A percentile compares a stretch with the other conserved stretches of the same genome.
These are phyloP conservation scores for Polyommatus iphigenia DNA, from an alignment of 2,888 invertebrate species.

Conservation along the genomic window DNA sequence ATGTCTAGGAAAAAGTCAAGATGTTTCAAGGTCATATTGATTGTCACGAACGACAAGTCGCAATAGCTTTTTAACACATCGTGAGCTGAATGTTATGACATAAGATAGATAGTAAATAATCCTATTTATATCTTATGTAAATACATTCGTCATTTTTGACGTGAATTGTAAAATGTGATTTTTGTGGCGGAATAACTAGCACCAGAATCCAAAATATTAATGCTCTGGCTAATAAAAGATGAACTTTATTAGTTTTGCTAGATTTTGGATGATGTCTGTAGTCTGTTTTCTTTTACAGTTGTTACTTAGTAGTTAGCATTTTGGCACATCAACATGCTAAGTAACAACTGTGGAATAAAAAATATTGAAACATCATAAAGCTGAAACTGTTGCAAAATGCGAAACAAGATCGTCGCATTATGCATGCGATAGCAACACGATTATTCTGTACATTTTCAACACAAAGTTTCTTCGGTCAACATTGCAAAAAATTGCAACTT, in stretches of 20 bases:
- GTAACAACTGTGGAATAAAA: neutral
- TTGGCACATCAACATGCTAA: neutral
- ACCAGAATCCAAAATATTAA: too few species aligned
- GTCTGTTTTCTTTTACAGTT: too few species aligned
- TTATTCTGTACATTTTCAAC: neutral
- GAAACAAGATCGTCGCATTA: neutral
- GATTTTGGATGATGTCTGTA: too few species aligned
- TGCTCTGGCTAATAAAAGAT: too few species aligned
- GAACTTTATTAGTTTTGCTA: too few species aligned
- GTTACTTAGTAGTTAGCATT: neutral
- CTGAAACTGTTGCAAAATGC: slow-evolving; percentile 13
- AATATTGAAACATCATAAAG: neutral
- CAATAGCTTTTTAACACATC: slow-evolving; percentile 21
- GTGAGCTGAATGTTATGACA: slow-evolving; percentile 28
- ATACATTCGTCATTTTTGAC: neutral
- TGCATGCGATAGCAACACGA: neutral
- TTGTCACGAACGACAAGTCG: slow-evolving; percentile 12
- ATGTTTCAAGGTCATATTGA: slow-evolving; percentile 26
- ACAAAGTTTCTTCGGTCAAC: neutral
- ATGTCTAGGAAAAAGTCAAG: slow-evolving; percentile 24
- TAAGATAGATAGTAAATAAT: slow-evolving; percentile 15
- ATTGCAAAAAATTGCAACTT: slow-evolving; percentile 8
- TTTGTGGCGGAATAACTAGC: neutral
- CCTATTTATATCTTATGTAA: slow-evolving; percentile 7
- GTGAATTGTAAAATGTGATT: neutral